Conservation (phyloP, 2,888 invertebrate genomes). For the Busseola fusca region DNA sequence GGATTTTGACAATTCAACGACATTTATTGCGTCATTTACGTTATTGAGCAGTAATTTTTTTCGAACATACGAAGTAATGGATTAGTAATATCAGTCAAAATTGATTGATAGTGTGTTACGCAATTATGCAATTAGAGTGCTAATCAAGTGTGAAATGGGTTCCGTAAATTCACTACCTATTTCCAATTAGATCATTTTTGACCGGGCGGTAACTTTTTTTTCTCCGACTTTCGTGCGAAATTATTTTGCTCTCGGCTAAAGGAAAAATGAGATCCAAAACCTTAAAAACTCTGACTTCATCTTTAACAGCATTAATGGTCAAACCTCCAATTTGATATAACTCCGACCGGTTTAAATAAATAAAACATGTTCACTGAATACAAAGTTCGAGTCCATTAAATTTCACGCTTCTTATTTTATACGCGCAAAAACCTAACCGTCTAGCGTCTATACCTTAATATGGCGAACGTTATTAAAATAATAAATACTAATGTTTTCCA, state of each 20-base stretch:
- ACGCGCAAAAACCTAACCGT: conserved; percentile 12
- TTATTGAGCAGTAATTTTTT: not conserved
- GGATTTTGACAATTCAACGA: not conserved
- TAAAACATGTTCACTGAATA: conserved; percentile 8
- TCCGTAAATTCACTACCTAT: not conserved
- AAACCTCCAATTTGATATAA: not conserved
- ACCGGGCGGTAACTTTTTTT: not conserved
- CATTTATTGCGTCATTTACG: not conserved
- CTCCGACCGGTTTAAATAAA: not conserved
- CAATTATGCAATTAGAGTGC: not conserved
- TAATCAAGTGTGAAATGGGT: not conserved
- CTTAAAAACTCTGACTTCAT: not conserved
- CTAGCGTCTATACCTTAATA: conserved; percentile 25
- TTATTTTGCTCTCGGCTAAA: not conserved
- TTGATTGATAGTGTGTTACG: not conserved
- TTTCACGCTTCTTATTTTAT: conserved; percentile 42
- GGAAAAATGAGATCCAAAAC: not conserved
- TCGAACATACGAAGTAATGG: not conserved
- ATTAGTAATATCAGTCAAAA: not conserved
- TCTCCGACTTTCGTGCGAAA: not conserved
- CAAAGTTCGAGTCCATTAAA: conserved; percentile 40
- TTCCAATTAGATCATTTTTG: not conserved
- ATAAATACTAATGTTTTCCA: conserved; percentile 12
- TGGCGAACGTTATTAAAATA: conserved; percentile 14
- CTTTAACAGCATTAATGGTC: not conserved